phyloP scores from a whole-genome alignment of 2,888 invertebrate species.

The Amblyjoppa fuscipennis region DNA sequence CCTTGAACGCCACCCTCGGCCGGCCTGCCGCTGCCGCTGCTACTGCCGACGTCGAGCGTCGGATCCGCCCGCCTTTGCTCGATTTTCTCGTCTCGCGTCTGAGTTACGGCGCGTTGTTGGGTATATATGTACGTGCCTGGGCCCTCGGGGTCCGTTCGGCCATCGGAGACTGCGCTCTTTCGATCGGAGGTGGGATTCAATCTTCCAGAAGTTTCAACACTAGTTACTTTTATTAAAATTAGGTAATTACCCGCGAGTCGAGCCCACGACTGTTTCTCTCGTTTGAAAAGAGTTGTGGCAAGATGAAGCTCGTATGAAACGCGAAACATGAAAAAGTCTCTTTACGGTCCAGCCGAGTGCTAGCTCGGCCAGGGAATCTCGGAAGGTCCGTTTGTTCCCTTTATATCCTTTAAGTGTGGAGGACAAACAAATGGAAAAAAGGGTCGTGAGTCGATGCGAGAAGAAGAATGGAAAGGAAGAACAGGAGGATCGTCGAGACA shows the following conservation, averaged over 20 bases:
- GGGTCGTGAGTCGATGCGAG: conserved; percentile 39
- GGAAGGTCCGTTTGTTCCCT: background rate
- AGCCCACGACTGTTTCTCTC: conserved; percentile 22
- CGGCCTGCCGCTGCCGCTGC: conserved; percentile 44
- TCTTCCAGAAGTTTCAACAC: conserved; percentile 46
- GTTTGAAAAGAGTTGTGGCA: background rate
- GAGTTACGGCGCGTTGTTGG: conserved; percentile 64
- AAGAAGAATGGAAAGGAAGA: conserved; percentile 26
- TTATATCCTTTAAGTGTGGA: conserved; percentile 19
- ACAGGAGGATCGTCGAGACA: conserved; percentile 72
- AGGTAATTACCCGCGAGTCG: conserved; percentile 16
- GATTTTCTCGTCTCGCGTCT: conserved; percentile 77
- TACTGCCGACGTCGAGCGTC: conserved; percentile 62
- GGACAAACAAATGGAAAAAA: conserved; percentile 21
- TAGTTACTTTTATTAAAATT: conserved; percentile 62
- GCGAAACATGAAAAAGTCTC: background rate
- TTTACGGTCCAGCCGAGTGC: background rate
- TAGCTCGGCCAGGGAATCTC: background rate
- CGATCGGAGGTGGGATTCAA: conserved; percentile 48
- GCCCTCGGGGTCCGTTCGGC: conserved; percentile 62
- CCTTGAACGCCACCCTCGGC: conserved; percentile 66
- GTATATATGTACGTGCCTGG: conserved; percentile 28
- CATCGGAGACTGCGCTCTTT: conserved; percentile 51
- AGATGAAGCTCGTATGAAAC: background rate
- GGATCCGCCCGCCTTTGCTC: conserved; percentile 73